Conservation (phyloP, 1,140 invertebrate genomes). For the Vanessa atalanta region DNA sequence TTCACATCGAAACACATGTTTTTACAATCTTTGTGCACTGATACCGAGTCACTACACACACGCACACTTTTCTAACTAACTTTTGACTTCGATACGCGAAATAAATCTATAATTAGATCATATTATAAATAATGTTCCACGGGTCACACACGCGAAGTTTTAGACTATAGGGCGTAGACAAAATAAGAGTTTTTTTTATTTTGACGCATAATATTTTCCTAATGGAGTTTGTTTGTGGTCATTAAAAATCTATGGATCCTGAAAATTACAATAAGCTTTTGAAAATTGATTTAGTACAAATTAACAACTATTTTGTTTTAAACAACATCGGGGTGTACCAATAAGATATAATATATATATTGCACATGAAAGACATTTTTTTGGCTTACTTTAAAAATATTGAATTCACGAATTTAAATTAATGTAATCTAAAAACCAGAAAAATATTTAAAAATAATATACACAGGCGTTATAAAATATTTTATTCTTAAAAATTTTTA, state of each 20-base stretch:
- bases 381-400: too few species aligned
- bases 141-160: constrained; percentile 76
- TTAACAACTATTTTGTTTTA: too few species aligned
- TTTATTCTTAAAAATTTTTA: not conserved
- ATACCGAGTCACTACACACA: constrained; percentile 51
- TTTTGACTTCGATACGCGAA: constrained; percentile 60
- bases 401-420: too few species aligned
- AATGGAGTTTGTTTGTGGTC: constrained; percentile 26
- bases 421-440: too few species aligned
- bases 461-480: not conserved
- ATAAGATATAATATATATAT: too few species aligned
- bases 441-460: too few species aligned
- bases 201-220: constrained; percentile 71
- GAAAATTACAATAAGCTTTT: constrained; percentile 3
- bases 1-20: constrained; percentile 80
- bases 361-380: too few species aligned
- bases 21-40: constrained; percentile 54
- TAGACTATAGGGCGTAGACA: constrained; percentile 69
- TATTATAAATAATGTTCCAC: constrained; percentile 76
- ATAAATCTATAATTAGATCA: constrained; percentile 74
- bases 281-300: too few species aligned
- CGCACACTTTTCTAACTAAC: constrained; percentile 58
- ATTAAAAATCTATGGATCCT: constrained; percentile 13
- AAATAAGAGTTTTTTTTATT: constrained; percentile 57
- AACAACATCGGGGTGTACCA: too few species aligned